phyloP scores from a whole-genome alignment of 53 echinoderm and acorn worm species.

The Paracentrotus lividus region DNA sequence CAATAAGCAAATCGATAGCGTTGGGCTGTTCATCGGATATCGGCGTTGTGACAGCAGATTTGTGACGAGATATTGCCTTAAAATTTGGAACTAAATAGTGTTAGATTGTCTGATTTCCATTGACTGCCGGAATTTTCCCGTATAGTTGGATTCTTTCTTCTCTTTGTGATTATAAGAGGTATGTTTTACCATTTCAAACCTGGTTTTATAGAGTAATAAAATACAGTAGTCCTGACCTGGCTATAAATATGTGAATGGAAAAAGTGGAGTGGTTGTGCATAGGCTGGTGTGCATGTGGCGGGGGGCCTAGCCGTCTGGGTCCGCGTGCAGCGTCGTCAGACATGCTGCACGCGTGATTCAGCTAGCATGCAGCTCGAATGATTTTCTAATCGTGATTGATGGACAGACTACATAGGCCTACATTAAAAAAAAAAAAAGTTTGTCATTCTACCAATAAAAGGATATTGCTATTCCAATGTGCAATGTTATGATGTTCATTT shows the following conservation, averaged over 20 bases:
- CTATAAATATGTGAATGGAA: background rate
- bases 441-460: too few species aligned
- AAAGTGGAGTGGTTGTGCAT: background rate
- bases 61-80: background rate
- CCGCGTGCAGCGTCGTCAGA: background rate
- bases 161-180: background rate
- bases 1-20: conserved; percentile 9
- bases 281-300: background rate
- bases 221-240: too few species aligned
- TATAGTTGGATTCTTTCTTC: background rate
- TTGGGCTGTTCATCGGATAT: background rate
- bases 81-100: background rate
- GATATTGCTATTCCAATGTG: too few species aligned
- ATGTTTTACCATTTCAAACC: background rate
- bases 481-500: too few species aligned
- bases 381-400: too few species aligned
- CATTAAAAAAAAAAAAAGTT: too few species aligned
- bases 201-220: background rate
- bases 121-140: background rate
- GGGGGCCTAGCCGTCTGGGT: background rate
- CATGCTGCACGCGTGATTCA: background rate
- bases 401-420: too few species aligned
- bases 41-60: background rate
- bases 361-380: too few species aligned
- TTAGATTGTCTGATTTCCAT: background rate